phyloP scores from a whole-genome alignment of 2,797 vertebrate genomes.

The Cheirogaleus major region DNA sequence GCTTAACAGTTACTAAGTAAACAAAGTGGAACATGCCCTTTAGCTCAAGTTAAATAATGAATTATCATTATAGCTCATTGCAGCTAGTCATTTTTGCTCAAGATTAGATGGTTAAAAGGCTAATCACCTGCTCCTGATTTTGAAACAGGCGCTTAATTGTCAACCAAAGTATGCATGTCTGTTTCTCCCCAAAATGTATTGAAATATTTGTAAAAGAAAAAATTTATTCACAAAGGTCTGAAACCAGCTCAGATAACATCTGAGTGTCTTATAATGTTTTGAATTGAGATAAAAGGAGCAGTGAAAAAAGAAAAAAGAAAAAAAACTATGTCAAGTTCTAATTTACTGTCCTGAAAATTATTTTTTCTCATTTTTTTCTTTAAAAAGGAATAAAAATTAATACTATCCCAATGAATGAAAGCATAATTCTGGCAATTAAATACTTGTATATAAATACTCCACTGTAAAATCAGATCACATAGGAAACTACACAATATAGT shows the following conservation, averaged over 20 bases:
- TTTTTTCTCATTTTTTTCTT: not conserved
- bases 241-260: not conserved
- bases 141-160: not conserved
- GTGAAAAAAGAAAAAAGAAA: not conserved
- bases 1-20: not conserved
- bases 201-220: not conserved
- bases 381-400: not conserved
- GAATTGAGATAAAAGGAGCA: not conserved
- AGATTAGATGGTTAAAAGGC: not conserved
- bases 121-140: not conserved
- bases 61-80: not conserved
- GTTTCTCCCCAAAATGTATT: not conserved
- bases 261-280: not conserved
- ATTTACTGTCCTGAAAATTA: not conserved
- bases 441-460: not conserved
- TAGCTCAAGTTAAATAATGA: not conserved
- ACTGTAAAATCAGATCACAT: not conserved
- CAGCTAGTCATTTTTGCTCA: not conserved
- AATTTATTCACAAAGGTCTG: not conserved
- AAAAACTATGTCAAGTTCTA: not conserved
- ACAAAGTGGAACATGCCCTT: not conserved
- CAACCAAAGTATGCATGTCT: not conserved
- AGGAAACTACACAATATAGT: not conserved
- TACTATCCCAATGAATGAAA: not conserved
- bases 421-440: not conserved